Evolutionary conservation across 2,888 invertebrate species (phyloP).

Genomic region (Caenorhabditis sulstoni): DNA sequence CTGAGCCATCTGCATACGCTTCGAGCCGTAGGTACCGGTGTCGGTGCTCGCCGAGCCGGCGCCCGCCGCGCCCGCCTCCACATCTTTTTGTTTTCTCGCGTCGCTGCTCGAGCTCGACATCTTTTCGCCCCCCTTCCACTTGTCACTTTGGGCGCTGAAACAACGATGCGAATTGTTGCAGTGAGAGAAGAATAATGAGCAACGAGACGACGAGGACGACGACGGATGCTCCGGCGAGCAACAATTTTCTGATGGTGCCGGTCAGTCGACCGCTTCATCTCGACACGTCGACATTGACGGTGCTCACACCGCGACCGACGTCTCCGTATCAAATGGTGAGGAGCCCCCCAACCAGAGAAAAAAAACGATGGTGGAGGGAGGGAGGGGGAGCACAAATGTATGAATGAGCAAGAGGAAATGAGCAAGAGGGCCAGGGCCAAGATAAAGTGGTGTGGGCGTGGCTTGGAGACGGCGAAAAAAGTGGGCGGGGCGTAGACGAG

Average conservation of each 20-base stretch:
- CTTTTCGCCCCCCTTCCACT: too few relatives aligned
- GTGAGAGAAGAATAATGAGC: too few relatives aligned
- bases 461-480: too few relatives aligned
- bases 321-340: slow-evolving; percentile 53
- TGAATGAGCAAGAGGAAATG: too few relatives aligned
- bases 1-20: slow-evolving; percentile 54
- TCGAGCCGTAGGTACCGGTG: slow-evolving; percentile 25
- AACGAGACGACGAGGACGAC: too few relatives aligned
- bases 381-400: too few relatives aligned
- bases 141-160: too few relatives aligned
- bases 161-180: background rate
- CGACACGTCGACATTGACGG: slow-evolving; percentile 41
- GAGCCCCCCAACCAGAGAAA: background rate
- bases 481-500: slow-evolving; percentile 7
- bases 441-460: too few relatives aligned
- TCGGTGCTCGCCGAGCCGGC: background rate
- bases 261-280: slow-evolving; percentile 64
- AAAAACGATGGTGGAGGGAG: background rate
- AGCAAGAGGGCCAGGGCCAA: too few relatives aligned
- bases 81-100: background rate
- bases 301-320: slow-evolving; percentile 13
- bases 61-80: slow-evolving; percentile 23
- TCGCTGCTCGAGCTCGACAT: too few relatives aligned
- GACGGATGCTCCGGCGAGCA: too few relatives aligned
- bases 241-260: slow-evolving; percentile 61